Base-by-base conservation (phyloP, 2,797 vertebrate species). In the Margarornis squamiger region DNA sequence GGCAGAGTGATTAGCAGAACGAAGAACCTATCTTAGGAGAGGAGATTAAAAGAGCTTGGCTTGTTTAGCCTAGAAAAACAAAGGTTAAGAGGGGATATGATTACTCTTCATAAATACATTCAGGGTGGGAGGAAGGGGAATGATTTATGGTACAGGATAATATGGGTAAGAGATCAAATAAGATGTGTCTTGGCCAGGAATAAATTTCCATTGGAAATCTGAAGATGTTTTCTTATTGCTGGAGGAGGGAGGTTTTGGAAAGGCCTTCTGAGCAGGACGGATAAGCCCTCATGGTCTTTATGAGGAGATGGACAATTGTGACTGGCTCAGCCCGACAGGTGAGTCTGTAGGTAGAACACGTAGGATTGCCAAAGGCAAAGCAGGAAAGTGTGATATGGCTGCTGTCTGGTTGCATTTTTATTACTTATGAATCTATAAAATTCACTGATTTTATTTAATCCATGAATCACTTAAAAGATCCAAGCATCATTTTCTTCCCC, bases 111-210 rank as follows among this genome's bases (percentile, higher is more conserved):
- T 93, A 95, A 97, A 95, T 88, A 88, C 80, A 38, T 81, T 41
- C 79, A 66, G 83, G 36, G 73, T 81, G 51, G 94, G 83, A 95
- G 84, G 98, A 97, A 96, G 96, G 96, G 97, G 98, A 98, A 98
- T 97, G 57, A 88, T 91, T 92, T 80, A 51, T 90, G 24, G 48
- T 58, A 73, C 82, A 86, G 51, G 58, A 78, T 84, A 95, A 81
- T 36, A 66, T 0, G 1, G 7, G 54, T 59, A 39, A 46, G 83
- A 93, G 73, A 94, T 75, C 49, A 88, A 86, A 81, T 62, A 46
- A 88, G 43, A n/a, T 10, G 4, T 38, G 26, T 90, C 62, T 66
- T 72, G 68, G 46, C 30, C 36, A 41, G 76, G 46, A 90, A 90
- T 70, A 88, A 43, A 83, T 86, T 80, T 27, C 70, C 21, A 41